Conservation (phyloP, 2,113 vertebrate species). For the Prinia subflava region DNA sequence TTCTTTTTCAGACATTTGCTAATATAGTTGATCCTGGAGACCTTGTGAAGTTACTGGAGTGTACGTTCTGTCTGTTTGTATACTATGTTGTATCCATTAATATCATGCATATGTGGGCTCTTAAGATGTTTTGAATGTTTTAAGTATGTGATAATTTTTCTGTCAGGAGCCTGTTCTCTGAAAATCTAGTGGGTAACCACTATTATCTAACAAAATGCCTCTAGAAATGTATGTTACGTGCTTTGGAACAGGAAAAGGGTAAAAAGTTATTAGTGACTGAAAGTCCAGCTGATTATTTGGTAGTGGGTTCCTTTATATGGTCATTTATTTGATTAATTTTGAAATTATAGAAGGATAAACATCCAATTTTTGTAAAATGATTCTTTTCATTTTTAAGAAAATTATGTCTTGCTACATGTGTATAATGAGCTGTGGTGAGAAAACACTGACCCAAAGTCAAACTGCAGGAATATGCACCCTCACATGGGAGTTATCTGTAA, state of each 20-base stretch:
- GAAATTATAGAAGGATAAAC: not conserved
- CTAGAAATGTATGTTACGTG: not conserved
- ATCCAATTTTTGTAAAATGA: not conserved
- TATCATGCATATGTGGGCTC: not conserved
- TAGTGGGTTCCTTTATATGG: not conserved
- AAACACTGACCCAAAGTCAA: not conserved
- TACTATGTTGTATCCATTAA: not conserved
- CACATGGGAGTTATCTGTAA: not conserved
- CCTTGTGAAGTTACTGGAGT: conserved; percentile 85
- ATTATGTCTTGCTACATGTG: not conserved
- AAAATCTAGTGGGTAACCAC: not conserved
- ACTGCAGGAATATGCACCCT: not conserved
- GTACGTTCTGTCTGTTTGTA: conserved; percentile 70
- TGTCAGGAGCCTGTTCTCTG: not conserved
- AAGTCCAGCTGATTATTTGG: not conserved
- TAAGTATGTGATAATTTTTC: not conserved
- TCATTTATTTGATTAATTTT: not conserved
- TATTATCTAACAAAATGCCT: not conserved
- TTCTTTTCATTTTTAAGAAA: not conserved
- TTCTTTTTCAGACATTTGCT: conserved; percentile 77
- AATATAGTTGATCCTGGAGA: conserved; percentile 86
- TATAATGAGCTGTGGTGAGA: not conserved
- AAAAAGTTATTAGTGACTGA: not conserved
- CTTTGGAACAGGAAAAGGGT: not conserved
- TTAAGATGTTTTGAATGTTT: not conserved